Conservation (phyloP, 2,797 vertebrate genomes). For the Clarias pachynema region DNA sequence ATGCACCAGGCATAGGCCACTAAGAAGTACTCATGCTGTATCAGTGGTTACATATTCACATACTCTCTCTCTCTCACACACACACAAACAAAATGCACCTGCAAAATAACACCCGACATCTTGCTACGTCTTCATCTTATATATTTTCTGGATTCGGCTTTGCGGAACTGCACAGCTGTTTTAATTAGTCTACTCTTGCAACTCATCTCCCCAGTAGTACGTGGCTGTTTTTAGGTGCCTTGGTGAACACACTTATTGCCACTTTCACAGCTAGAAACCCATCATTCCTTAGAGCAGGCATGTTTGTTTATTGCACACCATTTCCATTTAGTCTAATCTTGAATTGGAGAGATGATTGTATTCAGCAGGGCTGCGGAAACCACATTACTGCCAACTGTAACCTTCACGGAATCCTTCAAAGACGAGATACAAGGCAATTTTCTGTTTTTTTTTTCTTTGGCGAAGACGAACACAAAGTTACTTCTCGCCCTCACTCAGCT, state of each 20-base stretch:
- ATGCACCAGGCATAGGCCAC: conserved; percentile 59
- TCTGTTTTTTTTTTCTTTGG: conserved; percentile 57
- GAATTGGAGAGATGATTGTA: conserved; percentile 75
- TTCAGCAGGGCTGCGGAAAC: conserved; percentile 67
- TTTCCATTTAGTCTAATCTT: conserved; percentile 72
- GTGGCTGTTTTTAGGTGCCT: conserved; percentile 49
- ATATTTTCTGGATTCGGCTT: conserved; percentile 27
- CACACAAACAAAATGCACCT: not conserved
- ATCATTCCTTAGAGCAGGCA: conserved; percentile 50
- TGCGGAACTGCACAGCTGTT: conserved; percentile 27
- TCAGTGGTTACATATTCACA: conserved; percentile 16
- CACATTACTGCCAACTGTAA: conserved; percentile 67
- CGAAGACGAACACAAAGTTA: conserved; percentile 59
- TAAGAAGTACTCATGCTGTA: conserved; percentile 50
- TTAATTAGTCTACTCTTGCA: conserved; percentile 43
- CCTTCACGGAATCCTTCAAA: conserved; percentile 70
- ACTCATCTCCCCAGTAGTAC: conserved; percentile 40
- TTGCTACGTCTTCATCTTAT: conserved; percentile 9
- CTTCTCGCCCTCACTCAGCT: conserved; percentile 51
- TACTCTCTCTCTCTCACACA: not conserved
- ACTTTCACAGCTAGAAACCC: conserved; percentile 48
- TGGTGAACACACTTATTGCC: conserved; percentile 47
- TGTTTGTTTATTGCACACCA: conserved; percentile 64
- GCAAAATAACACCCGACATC: conserved; percentile 1
- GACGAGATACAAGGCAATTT: conserved; percentile 70